phyloP scores from a whole-genome alignment of 2,113 vertebrate species.

The Trichechus manatus region DNA sequence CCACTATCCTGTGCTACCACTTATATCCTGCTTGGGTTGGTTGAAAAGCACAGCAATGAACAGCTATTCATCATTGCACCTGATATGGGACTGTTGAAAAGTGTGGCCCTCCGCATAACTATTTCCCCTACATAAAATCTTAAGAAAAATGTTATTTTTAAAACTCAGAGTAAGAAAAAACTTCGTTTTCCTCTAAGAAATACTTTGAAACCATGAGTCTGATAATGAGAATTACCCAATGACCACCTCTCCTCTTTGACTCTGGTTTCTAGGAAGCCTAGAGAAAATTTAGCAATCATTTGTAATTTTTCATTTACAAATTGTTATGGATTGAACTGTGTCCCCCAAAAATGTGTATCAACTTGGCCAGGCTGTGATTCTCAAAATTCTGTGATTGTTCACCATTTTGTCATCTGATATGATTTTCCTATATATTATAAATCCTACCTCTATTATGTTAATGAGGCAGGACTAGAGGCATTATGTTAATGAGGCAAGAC shows the following conservation, averaged over 20 bases:
- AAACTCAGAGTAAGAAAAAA: not conserved
- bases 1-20: accelerated
- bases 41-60: not conserved
- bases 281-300: not conserved
- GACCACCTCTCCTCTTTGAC: not conserved
- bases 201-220: not conserved
- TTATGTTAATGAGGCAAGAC: too few species aligned
- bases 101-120: not conserved
- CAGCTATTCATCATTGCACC: not conserved
- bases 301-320: not conserved
- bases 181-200: not conserved
- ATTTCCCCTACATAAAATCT: not conserved
- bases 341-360: too few species aligned
- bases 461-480: too few species aligned
- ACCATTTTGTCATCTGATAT: too few species aligned
- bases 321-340: too few species aligned
- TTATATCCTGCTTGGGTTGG: not conserved
- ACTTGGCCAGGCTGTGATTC: too few species aligned
- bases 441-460: too few species aligned
- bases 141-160: not conserved
- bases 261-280: not conserved
- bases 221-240: not conserved
- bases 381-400: too few species aligned
- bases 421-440: too few species aligned
- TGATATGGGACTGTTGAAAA: not conserved